These are phyloP conservation scores for Tympanuchus pallidicinctus DNA, from an alignment of 2,113 vertebrate species.

Conservation along the genomic window DNA sequence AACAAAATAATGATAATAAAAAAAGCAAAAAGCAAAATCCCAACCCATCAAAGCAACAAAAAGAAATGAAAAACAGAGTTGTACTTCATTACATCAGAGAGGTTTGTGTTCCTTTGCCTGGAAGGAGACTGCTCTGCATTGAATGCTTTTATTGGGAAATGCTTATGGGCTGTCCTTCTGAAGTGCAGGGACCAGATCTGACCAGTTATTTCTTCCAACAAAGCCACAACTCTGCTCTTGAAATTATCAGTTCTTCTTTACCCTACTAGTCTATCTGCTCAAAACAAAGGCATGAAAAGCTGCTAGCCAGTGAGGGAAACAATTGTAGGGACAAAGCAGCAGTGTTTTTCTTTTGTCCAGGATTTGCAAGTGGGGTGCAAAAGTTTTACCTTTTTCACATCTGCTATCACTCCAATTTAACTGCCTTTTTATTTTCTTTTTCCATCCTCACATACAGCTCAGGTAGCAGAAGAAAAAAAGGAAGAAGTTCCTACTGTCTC, in stretches of 20 bases:
- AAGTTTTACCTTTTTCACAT: not conserved
- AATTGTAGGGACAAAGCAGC: rapidly evolving
- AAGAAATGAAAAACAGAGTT: not conserved
- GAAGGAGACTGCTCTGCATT: not conserved
- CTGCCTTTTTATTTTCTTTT: not conserved
- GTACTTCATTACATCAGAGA: not conserved
- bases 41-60: not conserved
- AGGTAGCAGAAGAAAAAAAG: not conserved
- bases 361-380: not conserved
- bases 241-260: not conserved
- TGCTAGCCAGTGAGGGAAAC: not conserved
- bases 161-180: rapidly evolving
- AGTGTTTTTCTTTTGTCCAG: not conserved
- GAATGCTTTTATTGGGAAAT: not conserved
- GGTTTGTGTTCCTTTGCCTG: not conserved
- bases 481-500: conserved; percentile 58
- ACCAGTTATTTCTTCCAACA: not conserved
- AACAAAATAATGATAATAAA: not conserved
- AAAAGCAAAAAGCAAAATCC: too few relatives aligned
- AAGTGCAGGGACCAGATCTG: not conserved
- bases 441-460: not conserved
- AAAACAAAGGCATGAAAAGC: not conserved
- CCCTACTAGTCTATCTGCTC: not conserved
- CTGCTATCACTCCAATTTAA: not conserved
- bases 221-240: not conserved